Base-by-base conservation (phyloP, 2,888 invertebrate species). In the Lagria hirta region DNA sequence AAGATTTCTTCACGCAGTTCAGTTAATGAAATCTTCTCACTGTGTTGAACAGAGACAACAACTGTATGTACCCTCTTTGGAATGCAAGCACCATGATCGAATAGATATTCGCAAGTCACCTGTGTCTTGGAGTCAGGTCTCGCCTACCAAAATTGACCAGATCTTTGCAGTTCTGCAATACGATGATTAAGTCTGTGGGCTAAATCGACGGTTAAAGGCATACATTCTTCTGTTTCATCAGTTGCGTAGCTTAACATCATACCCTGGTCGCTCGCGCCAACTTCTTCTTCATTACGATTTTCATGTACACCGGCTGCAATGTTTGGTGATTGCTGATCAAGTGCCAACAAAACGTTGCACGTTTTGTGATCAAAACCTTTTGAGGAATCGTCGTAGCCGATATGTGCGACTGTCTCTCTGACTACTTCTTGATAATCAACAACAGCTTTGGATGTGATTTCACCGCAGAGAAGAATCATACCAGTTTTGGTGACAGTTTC, bases 291-390 rank as follows among this genome's bases (percentile, higher is more conserved):
- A 64, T 84, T 83, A 70, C 88, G 82, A 77, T 86, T 80, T 64
- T 79, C 72, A 76, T 98, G 91, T 48, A 99, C 98, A 70, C 98
- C 98, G 65, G 85, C 83, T 54, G 96, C 95, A 73, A 97, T 97
- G 78, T 97, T 86, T 60, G 88, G 86, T 62, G 91, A 91, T 79
- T 97, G 96, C 74, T 95, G 86, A 77, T 99, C 98, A 71, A 99
- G 78, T 65, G 97, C 97, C 77, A 98, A 88, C 78, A 99, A 83
- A 66, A 99, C 90, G 80, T 98, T 98, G 80, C 96, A 89, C 63
- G 98, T 98, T 75, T 91, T 92, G 87, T 93, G 95, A 85, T 99
- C 99, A 82, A 99, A 98, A 79, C 96, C 96, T 94, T 80, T 52
- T 57, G 90, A 88, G 23, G 93, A 94, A 70, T 94, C 94, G 69